These are phyloP conservation scores for Aplysina aerophoba DNA, from an alignment of 37 sponge, comb jelly and placozoan species.

Conservation along the genomic window DNA sequence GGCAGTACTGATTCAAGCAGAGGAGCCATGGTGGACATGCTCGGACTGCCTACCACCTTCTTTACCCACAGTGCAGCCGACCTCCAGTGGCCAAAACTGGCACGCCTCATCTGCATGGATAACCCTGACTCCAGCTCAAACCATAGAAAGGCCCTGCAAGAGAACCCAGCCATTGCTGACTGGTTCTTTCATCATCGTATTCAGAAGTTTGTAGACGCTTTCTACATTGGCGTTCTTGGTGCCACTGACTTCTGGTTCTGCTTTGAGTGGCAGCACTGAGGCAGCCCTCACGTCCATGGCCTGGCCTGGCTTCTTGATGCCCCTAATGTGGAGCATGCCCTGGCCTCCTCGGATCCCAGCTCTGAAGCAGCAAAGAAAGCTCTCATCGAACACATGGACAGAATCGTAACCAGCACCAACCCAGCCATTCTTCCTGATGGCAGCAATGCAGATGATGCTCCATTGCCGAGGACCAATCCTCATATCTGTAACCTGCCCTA, in stretches of 20 bases:
- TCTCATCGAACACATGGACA: slow-evolving; percentile 22
- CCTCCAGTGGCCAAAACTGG: slow-evolving; percentile 64
- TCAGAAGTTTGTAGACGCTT: slow-evolving; percentile 44
- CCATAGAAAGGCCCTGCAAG: slow-evolving; percentile 40
- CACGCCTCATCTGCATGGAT: slow-evolving; percentile 46
- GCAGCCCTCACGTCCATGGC: slow-evolving; percentile 70
- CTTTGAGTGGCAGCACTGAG: slow-evolving; percentile 65
- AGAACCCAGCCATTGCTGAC: slow-evolving; percentile 67
- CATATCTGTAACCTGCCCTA: slow-evolving; percentile 45
- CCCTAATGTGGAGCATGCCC: not conserved
- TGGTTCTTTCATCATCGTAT: slow-evolving; percentile 63
- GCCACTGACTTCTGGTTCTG: slow-evolving; percentile 66
- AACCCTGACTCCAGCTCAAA: slow-evolving; percentile 12
- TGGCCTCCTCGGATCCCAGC: too few species aligned
- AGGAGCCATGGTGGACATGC: slow-evolving; percentile 55
- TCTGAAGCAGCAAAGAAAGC: not conserved
- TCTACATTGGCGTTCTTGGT: slow-evolving; percentile 51
- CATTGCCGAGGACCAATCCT: slow-evolving; percentile 33
- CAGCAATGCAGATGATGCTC: slow-evolving; percentile 40
- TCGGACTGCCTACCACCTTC: slow-evolving; percentile 53
- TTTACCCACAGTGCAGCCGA: slow-evolving; percentile 73
- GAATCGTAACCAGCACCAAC: slow-evolving; percentile 32
- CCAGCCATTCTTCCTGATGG: slow-evolving; percentile 38
- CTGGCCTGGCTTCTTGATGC: slow-evolving; percentile 49
- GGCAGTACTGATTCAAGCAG: slow-evolving; percentile 51